phyloP scores from a whole-genome alignment of 2,888 invertebrate genomes.

The Conops quadrifasciatus region DNA sequence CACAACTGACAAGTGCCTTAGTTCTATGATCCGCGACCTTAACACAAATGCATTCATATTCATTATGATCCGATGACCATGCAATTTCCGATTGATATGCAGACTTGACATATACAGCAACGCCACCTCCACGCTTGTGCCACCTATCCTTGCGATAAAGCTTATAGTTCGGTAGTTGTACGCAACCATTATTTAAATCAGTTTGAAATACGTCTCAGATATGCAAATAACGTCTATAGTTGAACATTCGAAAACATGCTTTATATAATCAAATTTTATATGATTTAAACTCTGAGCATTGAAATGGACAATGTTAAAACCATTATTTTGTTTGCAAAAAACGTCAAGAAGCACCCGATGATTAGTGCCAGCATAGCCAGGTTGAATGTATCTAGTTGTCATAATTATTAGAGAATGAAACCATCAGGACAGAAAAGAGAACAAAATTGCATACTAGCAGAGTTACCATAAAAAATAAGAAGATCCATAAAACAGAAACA shows the following conservation, averaged over 20 bases:
- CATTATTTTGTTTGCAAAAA: background rate
- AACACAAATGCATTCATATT: too few relatives aligned
- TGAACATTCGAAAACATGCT: background rate
- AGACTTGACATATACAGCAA: background rate
- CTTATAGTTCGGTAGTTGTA: background rate
- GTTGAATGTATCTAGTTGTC: too few relatives aligned
- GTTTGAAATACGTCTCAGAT: background rate
- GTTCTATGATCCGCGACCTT: too few relatives aligned
- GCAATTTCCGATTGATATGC: background rate
- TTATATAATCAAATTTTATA: background rate
- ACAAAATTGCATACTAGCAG: too few relatives aligned
- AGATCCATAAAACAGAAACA: too few relatives aligned
- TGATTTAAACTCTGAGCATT: constrained; percentile 11
- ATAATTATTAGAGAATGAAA: too few relatives aligned
- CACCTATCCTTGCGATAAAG: background rate
- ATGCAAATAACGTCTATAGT: background rate
- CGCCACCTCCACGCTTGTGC: background rate
- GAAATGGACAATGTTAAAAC: background rate
- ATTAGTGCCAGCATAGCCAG: too few relatives aligned
- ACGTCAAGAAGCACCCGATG: background rate
- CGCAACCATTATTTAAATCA: background rate
- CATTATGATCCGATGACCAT: background rate
- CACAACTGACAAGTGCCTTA: too few relatives aligned
- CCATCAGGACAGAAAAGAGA: too few relatives aligned
- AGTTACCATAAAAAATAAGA: too few relatives aligned